A percentile compares a stretch with the other conserved stretches of the same genome.
Conservation (phyloP, 2,113 vertebrate species). For the Corapipo altera region DNA sequence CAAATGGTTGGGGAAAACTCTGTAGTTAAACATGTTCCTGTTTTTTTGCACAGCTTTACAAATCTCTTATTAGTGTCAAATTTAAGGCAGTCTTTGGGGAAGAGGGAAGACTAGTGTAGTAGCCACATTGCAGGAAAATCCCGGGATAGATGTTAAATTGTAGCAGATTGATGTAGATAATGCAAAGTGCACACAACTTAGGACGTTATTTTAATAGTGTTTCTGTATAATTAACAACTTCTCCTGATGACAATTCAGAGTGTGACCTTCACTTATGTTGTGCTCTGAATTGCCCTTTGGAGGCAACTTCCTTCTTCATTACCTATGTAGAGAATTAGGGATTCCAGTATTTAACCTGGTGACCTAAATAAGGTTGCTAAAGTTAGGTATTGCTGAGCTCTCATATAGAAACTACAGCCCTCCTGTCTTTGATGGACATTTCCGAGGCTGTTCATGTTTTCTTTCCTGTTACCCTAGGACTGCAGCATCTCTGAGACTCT, state of each 20-base stretch:
- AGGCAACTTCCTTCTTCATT: neutral
- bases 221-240: neutral
- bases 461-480: neutral
- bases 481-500: neutral
- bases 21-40: neutral
- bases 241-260: neutral
- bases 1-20: neutral
- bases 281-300: neutral
- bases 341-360: neutral
- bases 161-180: neutral
- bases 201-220: neutral
- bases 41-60: neutral
- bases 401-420: neutral
- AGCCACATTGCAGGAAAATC: neutral
- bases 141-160: neutral
- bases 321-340: neutral
- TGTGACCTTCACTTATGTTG: neutral
- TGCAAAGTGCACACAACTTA: neutral
- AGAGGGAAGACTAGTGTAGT: neutral
- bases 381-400: neutral
- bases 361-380: neutral
- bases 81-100: neutral
- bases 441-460: neutral
- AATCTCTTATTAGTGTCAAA: neutral
- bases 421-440: neutral